Conservation (phyloP, 2,113 vertebrate genomes). For the Athene cunicularia region DNA sequence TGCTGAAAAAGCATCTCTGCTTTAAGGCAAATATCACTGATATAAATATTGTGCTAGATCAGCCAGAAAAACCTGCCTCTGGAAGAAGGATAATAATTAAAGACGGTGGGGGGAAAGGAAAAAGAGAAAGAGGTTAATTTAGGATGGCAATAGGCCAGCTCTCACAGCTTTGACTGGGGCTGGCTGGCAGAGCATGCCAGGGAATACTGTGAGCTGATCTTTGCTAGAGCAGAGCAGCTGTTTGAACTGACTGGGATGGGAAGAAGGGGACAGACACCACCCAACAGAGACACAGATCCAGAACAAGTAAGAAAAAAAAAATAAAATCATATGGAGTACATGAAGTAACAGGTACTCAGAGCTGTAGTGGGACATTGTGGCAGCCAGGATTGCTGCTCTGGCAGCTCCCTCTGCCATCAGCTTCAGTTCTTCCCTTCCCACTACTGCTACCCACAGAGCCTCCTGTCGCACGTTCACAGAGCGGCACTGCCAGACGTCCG, state of each 20-base stretch:
- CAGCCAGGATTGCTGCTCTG: not conserved
- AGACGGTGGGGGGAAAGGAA: not conserved
- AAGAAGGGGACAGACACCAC: not conserved
- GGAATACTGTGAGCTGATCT: not conserved
- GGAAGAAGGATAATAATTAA: slow-evolving; percentile 32
- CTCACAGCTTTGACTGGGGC: not conserved
- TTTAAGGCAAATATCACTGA: slow-evolving; percentile 7
- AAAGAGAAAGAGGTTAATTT: slow-evolving; percentile 29
- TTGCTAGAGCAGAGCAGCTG: not conserved
- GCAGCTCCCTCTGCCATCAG: not conserved
- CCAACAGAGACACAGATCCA: not conserved
- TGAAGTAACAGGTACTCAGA: slow-evolving; percentile 6
- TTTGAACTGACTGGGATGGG: slow-evolving; percentile 4
- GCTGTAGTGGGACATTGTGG: not conserved
- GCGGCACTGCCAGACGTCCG: not conserved
- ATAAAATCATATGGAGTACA: accelerated
- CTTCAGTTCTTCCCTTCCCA: not conserved
- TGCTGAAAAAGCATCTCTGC: slow-evolving; percentile 25
- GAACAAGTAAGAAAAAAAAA: not conserved
- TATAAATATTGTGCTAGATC: slow-evolving; percentile 22
- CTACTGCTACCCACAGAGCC: not conserved
- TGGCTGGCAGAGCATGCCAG: not conserved
- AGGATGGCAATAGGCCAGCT: not conserved
- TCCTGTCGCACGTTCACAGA: not conserved
- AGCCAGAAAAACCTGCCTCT: slow-evolving; percentile 55